Conservation (phyloP, 1,140 invertebrate species). For the Drosophila kanapiae region DNA sequence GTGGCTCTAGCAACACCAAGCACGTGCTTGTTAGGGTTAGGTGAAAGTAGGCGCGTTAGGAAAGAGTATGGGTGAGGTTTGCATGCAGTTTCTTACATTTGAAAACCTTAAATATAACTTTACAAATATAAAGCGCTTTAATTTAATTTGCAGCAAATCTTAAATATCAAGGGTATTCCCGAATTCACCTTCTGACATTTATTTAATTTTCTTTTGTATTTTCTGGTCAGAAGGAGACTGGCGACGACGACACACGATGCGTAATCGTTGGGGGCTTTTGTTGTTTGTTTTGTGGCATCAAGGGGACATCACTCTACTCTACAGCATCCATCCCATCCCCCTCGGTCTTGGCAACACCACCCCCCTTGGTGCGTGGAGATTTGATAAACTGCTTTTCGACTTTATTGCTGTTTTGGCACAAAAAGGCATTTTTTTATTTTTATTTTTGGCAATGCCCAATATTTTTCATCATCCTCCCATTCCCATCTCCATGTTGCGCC, state of each 20-base stretch:
- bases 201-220: slow-evolving; percentile 6
- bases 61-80: too few relatives aligned
- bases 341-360: background rate
- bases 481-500: background rate
- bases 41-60: too few relatives aligned
- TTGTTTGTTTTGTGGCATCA: slow-evolving; percentile 52
- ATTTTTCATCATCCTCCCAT: slow-evolving; percentile 48
- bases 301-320: slow-evolving; percentile 10
- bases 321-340: too few relatives aligned
- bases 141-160: too few relatives aligned
- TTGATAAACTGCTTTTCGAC: slow-evolving; percentile 83
- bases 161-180: slow-evolving; percentile 10
- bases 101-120: too few relatives aligned
- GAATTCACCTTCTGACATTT: background rate
- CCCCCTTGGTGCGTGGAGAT: slow-evolving; percentile 64
- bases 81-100: too few relatives aligned
- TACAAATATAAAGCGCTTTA: too few relatives aligned
- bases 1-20: too few relatives aligned
- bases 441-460: slow-evolving; percentile 66
- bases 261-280: slow-evolving; percentile 48
- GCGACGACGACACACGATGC: slow-evolving; percentile 35
- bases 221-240: slow-evolving; percentile 24
- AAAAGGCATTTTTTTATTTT: slow-evolving; percentile 46
- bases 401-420: slow-evolving; percentile 79
- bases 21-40: too few relatives aligned